Evolutionary conservation across 2,797 vertebrate species (phyloP).

Genomic region (Etheostoma perlongum): DNA sequence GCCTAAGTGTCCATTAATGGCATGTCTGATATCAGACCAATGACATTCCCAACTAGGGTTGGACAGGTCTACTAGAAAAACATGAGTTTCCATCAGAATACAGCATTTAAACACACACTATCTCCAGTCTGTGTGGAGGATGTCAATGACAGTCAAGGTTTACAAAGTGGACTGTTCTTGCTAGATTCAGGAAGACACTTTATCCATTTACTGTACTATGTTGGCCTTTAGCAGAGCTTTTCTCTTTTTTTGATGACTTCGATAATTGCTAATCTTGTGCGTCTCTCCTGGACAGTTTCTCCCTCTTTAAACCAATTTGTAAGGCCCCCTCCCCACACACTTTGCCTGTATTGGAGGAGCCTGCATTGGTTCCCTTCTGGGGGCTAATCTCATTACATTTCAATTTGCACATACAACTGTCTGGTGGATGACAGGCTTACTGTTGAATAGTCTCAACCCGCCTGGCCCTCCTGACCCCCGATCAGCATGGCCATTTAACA

Average conservation of each 20-base stretch:
- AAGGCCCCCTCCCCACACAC: not conserved
- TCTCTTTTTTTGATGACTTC: slow-evolving; percentile 55
- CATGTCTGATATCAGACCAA: slow-evolving; percentile 37
- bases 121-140: slow-evolving; percentile 18
- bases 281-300: slow-evolving; percentile 56
- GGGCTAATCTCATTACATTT: slow-evolving; percentile 82
- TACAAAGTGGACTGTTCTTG: slow-evolving; percentile 33
- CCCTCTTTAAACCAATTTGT: slow-evolving; percentile 70
- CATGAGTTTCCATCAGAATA: slow-evolving; percentile 8
- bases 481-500: slow-evolving; percentile 66
- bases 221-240: slow-evolving; percentile 40
- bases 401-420: slow-evolving; percentile 83
- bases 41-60: slow-evolving; percentile 7
- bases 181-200: slow-evolving; percentile 13
- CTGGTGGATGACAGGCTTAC: slow-evolving; percentile 79
- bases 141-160: slow-evolving; percentile 46
- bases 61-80: not conserved
- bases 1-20: slow-evolving; percentile 46
- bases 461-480: slow-evolving; percentile 48
- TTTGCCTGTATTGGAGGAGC: slow-evolving; percentile 54
- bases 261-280: slow-evolving; percentile 60
- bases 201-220: slow-evolving; percentile 21
- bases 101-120: slow-evolving; percentile 9
- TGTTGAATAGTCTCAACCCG: slow-evolving; percentile 62
- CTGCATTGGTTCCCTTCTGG: slow-evolving; percentile 76